Evolutionary conservation across 2,113 vertebrate species (phyloP).

Genomic region (Odocoileus virginianus): DNA sequence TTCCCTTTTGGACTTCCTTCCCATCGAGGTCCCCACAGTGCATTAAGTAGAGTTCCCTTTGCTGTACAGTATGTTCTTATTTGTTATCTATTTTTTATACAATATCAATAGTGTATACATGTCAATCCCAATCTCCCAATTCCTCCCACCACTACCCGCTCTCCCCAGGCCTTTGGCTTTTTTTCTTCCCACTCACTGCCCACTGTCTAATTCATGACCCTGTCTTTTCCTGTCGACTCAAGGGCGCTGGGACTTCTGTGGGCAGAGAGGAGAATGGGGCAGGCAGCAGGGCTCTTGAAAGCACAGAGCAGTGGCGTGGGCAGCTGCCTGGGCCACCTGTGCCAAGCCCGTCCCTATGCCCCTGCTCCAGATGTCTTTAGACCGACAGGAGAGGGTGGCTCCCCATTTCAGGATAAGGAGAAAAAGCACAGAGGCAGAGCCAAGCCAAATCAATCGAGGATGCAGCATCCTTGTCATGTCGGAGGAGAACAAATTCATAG

Average conservation of each 20-base stretch:
- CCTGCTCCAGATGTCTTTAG: neutral
- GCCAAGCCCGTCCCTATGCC: fast-evolving
- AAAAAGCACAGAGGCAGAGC: neutral
- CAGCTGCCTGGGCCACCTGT: neutral
- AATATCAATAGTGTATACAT: neutral
- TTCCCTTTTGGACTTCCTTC: neutral
- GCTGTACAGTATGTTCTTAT: neutral
- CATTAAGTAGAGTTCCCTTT: neutral
- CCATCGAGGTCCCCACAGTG: neutral
- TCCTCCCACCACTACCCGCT: neutral
- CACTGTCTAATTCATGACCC: neutral
- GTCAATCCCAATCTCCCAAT: neutral
- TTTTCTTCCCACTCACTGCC: neutral
- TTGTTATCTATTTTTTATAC: neutral
- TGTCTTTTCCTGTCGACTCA: neutral
- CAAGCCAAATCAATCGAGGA: neutral
- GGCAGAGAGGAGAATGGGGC: neutral
- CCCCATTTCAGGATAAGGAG: neutral
- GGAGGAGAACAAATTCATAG: neutral
- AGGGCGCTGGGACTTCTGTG: neutral
- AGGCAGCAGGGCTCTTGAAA: neutral
- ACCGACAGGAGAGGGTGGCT: neutral
- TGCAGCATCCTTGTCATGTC: neutral
- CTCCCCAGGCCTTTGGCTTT: neutral
- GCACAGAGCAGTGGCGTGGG: neutral